Percentiles rank a stretch among this genome's conserved stretches.
Evolutionary conservation across 2,113 vertebrate genomes (phyloP).

Genomic region (Peucedramus taeniatus): DNA sequence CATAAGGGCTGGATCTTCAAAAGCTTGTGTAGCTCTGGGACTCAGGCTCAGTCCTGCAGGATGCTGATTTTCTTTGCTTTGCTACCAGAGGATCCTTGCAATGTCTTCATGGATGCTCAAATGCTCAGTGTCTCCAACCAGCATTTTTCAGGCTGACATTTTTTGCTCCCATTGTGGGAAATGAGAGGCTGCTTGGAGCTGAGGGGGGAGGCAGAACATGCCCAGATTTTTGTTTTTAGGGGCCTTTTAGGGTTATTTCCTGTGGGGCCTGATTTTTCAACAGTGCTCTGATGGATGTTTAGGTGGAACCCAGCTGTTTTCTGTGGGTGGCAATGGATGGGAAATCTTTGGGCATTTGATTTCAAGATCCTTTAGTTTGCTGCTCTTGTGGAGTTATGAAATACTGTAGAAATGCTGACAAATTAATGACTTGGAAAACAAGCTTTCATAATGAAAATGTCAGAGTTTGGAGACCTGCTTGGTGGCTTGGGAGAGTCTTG

Average conservation of each 20-base stretch:
- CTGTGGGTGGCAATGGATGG: background rate
- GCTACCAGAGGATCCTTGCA: background rate
- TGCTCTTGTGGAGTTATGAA: background rate
- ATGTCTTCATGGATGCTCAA: background rate
- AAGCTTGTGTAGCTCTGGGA: background rate
- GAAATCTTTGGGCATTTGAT: background rate
- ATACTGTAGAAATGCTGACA: background rate
- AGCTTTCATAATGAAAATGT: background rate
- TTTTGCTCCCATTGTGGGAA: background rate
- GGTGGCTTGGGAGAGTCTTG: background rate
- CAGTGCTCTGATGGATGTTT: background rate
- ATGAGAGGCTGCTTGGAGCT: background rate
- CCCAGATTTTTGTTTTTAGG: background rate
- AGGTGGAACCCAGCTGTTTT: background rate
- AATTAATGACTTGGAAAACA: slow-evolving; percentile 27
- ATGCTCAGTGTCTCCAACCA: rapidly evolving
- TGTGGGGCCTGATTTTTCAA: rapidly evolving
- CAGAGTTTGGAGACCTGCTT: background rate
- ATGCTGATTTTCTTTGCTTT: background rate
- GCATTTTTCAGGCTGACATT: background rate
- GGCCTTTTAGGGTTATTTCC: rapidly evolving
- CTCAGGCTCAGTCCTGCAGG: background rate
- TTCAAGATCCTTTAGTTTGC: background rate
- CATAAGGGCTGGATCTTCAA: background rate
- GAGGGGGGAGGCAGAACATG: rapidly evolving